These are phyloP conservation scores for Clavelina lepadiformis DNA, from an alignment of 23 tunicate genomes.

Conservation along the genomic window DNA sequence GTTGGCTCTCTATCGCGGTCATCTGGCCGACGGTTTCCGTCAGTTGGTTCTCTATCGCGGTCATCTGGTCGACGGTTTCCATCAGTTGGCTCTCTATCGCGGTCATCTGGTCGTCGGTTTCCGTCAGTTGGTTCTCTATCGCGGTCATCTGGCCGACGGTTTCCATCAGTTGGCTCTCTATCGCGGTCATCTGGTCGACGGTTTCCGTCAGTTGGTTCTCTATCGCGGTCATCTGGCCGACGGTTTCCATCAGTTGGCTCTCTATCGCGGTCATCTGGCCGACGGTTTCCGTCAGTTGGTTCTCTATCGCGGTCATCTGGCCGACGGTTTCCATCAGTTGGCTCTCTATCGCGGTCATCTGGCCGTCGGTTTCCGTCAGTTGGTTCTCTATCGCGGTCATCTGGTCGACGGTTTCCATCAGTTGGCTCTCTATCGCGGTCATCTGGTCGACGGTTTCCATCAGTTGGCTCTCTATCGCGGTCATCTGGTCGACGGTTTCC, in stretches of 20 bases:
- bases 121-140: background rate
- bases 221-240: background rate
- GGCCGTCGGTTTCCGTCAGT: background rate
- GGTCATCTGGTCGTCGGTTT: background rate
- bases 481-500: background rate
- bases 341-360: background rate
- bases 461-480: background rate
- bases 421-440: background rate
- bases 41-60: background rate
- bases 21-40: background rate
- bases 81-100: background rate
- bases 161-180: background rate
- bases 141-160: background rate
- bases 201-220: background rate
- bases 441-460: background rate
- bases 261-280: background rate
- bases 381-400: conserved; percentile 1
- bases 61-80: background rate
- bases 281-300: background rate
- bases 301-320: background rate
- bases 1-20: background rate
- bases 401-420: background rate
- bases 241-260: background rate
- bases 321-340: background rate
- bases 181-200: background rate